These are phyloP conservation scores for Pristionchus mayeri DNA, from an alignment of 2,888 invertebrate genomes.

Conservation along the genomic window DNA sequence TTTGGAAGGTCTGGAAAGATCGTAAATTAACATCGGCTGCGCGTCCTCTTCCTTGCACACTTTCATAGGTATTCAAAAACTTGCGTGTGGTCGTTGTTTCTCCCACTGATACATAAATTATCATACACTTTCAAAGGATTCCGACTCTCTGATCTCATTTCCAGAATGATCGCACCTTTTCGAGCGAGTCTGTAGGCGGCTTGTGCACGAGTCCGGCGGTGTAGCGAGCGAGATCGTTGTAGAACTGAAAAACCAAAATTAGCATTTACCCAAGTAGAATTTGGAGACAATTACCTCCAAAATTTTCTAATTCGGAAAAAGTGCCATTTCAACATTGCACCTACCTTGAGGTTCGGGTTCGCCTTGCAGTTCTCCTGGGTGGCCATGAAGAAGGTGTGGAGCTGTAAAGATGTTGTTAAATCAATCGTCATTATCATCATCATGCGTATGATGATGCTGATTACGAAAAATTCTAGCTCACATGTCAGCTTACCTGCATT, in stretches of 20 bases:
- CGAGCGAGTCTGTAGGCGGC: conserved; percentile 24
- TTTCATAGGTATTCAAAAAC: no score
- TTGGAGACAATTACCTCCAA: neutral
- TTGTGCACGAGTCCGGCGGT: conserved; percentile 47
- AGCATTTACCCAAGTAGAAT: neutral
- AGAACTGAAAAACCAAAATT: conserved; percentile 38
- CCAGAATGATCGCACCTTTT: neutral
- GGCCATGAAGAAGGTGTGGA: conserved; percentile 46
- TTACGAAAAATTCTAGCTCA: neutral
- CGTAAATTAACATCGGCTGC: no score
- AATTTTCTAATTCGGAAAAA: neutral
- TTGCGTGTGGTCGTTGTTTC: no score
- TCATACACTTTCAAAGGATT: no score
- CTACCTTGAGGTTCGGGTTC: neutral
- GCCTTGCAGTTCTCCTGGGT: conserved; percentile 36
- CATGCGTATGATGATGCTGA: no score
- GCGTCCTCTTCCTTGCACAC: no score
- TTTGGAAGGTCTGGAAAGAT: conserved; percentile 56
- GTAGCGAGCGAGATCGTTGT: conserved; percentile 49
- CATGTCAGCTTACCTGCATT: conserved; percentile 3
- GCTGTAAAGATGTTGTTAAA: neutral
- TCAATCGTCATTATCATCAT: no score
- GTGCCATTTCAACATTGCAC: no score
- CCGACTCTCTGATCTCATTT: no score
- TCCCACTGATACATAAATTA: no score